Evolutionary conservation across 35 echinoderm and acorn worm species (phyloP), one percentile per base, ranked within the genome.

Genomic region (Patiria miniata): DNA sequence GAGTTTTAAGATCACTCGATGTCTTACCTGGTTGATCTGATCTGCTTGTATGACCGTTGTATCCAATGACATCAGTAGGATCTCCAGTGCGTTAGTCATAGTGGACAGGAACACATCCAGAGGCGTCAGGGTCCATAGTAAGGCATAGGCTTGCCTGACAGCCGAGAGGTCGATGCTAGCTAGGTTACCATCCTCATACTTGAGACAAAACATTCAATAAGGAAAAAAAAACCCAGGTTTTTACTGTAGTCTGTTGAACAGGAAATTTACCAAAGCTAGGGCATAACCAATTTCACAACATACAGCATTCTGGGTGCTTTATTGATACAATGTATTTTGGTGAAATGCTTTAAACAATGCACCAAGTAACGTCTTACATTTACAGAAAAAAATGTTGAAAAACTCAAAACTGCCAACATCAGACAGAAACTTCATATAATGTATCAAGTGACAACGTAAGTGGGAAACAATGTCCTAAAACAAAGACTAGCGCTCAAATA

Each of bases 61-160:
- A 37, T 91, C 80, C 37, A 98, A 40, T 22, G 86, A 91, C 86
- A 77, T 91, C 18, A 98, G 77, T 1, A 98, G 78, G 18, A 98
- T 98, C 86, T 98, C 95, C 34, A 98, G 22, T 37, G 95, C 92
- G 79, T 98, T 98, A 1, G 92, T 93, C 86, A 98, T 88, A 12
- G 80, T 87, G 2, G 89, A 88, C 28, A 82, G 58, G 84, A 98
- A 98, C 26, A 83, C 60, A 42, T 98, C 92, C 9, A 32, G 39
- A 2, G 95, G 95, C 33, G 85, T 47, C 6, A 94, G 38, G 28
- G 69, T 89, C 85, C 78, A 68, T 44, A 98, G 51, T 21, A 98
- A 86, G 9, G 77, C 83, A 78, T 94, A 98, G 19, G 92, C 92
- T 52, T 81, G 78, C 40, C 82, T 54, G 18, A 87, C 89, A 8